Base-by-base conservation (phyloP, 2,888 invertebrate species). In the Tribolium freemani region DNA sequence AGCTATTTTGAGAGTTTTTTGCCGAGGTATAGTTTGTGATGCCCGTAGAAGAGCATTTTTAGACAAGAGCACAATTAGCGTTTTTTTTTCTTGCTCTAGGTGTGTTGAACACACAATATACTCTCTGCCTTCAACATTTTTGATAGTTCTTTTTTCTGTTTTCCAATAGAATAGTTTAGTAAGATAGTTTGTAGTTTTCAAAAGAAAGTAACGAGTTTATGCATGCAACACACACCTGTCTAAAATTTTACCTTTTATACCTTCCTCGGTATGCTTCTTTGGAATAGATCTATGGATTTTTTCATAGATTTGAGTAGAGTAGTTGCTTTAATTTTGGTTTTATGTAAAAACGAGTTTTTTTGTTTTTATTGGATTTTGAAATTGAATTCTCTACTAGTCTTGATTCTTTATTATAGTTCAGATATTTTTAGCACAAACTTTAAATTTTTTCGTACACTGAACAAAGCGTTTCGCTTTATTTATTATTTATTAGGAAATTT, bases 1-100 rank as follows among this genome's bases (percentile, higher is more conserved):
- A 64, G 64, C 64, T 64, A 50, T 45, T 54, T 11, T 66, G 5
- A 57, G 16, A 48, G 38, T 16, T 74, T 73, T 77, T 78, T 82
- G 84, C 84, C 84, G 85, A 86, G 85, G 85, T 84, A 84, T 84
- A 85, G 85, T 84, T 86, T 86, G 86, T 86, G 86, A 84, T 83
- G 83, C 76, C 76, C 78, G 82, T 83, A 84, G 84, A 79, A 80
- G 79, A 83, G 70, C 70, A 70, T 70, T 73, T 74, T 64, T 75
- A 76, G 71, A 48, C 79, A 74, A 64, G 72, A 77, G 77, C 71
- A 77, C 80, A 73, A 67, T 79, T 83, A 82, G 83, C 75, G 75
- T 77, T 76, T 78, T 71, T 78, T 78, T 77, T 77, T 75, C 73
- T 70, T 69, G 70, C 73, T 74, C 75, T 75, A 76, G 74, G 75